These are phyloP conservation scores for Melitaea cinxia DNA, from an alignment of 1,140 invertebrate species.

Conservation along the genomic window DNA sequence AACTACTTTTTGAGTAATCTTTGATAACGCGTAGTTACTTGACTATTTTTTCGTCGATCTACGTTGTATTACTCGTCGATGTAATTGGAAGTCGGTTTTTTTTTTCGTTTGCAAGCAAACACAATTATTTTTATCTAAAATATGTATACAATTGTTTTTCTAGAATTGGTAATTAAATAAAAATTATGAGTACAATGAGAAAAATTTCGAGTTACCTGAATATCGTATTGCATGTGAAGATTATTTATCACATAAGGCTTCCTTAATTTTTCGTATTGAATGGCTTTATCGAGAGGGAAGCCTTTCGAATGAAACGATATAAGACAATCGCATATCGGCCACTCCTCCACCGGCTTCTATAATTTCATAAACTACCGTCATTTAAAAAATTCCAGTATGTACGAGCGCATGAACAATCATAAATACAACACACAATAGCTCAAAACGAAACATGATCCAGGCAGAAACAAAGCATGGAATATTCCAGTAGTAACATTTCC, in stretches of 20 bases:
- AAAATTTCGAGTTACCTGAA: constrained; percentile 85
- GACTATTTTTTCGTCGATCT: too few relatives aligned
- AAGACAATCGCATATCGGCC: constrained; percentile 98
- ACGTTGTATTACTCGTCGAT: too few relatives aligned
- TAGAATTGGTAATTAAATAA: too few relatives aligned
- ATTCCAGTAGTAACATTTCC: constrained; percentile 17
- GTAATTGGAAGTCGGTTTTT: too few relatives aligned
- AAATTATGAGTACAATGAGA: neutral
- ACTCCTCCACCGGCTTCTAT: constrained; percentile 97
- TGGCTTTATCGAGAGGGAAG: constrained; percentile 99
- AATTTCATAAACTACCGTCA: constrained; percentile 37
- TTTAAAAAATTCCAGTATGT: constrained; percentile 2
- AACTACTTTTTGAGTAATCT: too few relatives aligned
- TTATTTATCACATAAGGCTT: constrained; percentile 99
- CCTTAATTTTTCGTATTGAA: constrained; percentile 95
- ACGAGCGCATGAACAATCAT: neutral
- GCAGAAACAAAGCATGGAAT: constrained; percentile 12
- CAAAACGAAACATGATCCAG: neutral
- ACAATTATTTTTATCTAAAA: too few relatives aligned
- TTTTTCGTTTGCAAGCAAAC: too few relatives aligned
- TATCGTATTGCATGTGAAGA: constrained; percentile 98
- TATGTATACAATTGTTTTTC: neutral
- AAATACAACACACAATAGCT: constrained; percentile 17
- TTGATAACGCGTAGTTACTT: too few relatives aligned
- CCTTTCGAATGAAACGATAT: constrained; percentile 99